Base-by-base conservation (phyloP, 2,888 invertebrate species). In the Pteria penguin region DNA sequence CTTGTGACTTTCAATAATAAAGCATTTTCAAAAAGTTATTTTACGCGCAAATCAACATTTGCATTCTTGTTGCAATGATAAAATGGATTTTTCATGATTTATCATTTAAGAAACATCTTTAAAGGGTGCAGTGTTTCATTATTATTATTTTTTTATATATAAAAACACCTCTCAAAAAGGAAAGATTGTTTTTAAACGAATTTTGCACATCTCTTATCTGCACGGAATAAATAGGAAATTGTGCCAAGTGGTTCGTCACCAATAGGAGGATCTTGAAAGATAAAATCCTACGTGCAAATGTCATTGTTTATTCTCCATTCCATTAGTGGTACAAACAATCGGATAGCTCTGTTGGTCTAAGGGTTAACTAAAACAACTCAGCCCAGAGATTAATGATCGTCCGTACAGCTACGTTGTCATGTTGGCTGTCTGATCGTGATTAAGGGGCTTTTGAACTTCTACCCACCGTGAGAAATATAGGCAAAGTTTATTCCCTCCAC, bases 321-420 rank as follows among this genome's bases (percentile, higher is more conserved):
- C 73, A 73, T 73, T 73, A 73, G 52, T 27, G 60, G 73, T 67
- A 73, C 58, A 73, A 73, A 73, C 73, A 73, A 60, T 57, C 24
- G 45, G 73, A 73, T 73, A 31, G 58, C 26, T 24, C 61, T 67
- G 73, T 67, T 60, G 73, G 52, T 66, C 61, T 61, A 55, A 68
- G 68, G 57, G 68, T 68, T 68, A 68, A 31, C 29, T 68, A 68
- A 68, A 68, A 68, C 68, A 68, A 68, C 68, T 68, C 68, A 57
- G 68, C 68, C 68, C 55, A 68, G 68, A 68, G 68, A 68, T 68
- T 68, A 68, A 68, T 68, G 57, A 22, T 33, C 8, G 18, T 29
- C 29, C 29, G n/a, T 55, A 68, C 31, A 54, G 45, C 57, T 54
- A 8, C 68, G 68, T 68, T 68, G 68, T 68, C 68, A 68, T 54